Base-by-base conservation (phyloP, 1,140 invertebrate genomes). In the Hydropsyche tenuis region DNA sequence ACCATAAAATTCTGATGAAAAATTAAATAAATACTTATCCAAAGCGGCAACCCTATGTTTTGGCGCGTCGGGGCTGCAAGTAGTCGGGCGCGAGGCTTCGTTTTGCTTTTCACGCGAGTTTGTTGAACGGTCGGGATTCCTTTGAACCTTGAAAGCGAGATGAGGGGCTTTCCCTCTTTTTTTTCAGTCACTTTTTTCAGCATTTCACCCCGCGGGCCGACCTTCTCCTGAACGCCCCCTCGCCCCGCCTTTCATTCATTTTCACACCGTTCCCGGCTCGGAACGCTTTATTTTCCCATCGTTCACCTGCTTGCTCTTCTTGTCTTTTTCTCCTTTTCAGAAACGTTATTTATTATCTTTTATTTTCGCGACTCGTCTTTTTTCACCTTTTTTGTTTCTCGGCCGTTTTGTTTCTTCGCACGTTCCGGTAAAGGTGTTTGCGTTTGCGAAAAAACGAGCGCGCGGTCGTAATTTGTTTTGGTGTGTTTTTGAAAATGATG, bases 81-180 rank as follows among this genome's bases (percentile, higher is more conserved):
- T 56, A 53, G 48, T 18, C 48, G 68, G 56, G 30, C 30, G 16
- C 23, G 46, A 46, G 25, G 48, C 27, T 70, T 70, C 68, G 68
- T 70, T 70, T 70, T 70, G 68, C 68, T 70, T 70, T 68, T 70
- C 48, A 56, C 48, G 48, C 68, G 68, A 70, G 68, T 70, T 70
- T 70, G 68, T 70, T 70, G 68, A 70, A 70, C 68, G 68, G 25
- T 6, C 68, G 68, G 68, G 68, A 70, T 70, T 70, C 68, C 68
- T 70, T 70, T 70, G 68, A 70, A 56, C 68, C 68, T 70, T 60
- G 68, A 70, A 70, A 70, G 68, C 51, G 68, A 70, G 68, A 70
- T 53, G 48, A 56, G 68, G 48, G 51, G 68, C 22, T 70, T 70
- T 70, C 51, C 30, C 51, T 70, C 51, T 25, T 70, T 56, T 70